These are phyloP conservation scores for Rhinella marina DNA, from an alignment of 2,797 vertebrate genomes.

Conservation along the genomic window DNA sequence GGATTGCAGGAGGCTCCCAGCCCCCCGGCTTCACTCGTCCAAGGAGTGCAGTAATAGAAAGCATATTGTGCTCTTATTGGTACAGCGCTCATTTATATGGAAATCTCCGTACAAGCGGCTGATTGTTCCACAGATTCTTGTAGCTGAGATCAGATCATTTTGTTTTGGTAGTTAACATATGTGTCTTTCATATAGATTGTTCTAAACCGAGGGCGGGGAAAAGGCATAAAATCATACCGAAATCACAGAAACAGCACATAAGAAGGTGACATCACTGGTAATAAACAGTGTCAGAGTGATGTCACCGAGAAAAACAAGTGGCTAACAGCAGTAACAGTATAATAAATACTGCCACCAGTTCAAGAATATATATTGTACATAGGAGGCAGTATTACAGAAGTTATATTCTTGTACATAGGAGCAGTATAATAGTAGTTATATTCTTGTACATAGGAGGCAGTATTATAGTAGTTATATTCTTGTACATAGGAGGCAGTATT, in stretches of 20 bases:
- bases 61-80: slow-evolving; percentile 1
- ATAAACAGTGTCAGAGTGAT: background rate
- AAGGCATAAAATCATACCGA: background rate
- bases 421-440: too few species aligned
- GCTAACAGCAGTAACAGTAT: too few species aligned
- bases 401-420: too few species aligned
- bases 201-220: background rate
- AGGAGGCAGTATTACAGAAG: too few species aligned
- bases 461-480: background rate
- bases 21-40: background rate
- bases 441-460: background rate
- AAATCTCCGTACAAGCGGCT: background rate
- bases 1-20: background rate
- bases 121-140: background rate
- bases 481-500: background rate
- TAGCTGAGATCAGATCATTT: background rate
- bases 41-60: background rate
- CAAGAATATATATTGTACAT: too few species aligned
- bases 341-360: too few species aligned
- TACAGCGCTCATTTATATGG: background rate
- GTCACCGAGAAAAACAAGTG: background rate
- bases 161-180: background rate
- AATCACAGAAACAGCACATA: background rate
- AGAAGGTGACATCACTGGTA: background rate
- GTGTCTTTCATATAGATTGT: background rate